phyloP scores from a whole-genome alignment of 2,888 invertebrate species.

The Latheticus oryzae region DNA sequence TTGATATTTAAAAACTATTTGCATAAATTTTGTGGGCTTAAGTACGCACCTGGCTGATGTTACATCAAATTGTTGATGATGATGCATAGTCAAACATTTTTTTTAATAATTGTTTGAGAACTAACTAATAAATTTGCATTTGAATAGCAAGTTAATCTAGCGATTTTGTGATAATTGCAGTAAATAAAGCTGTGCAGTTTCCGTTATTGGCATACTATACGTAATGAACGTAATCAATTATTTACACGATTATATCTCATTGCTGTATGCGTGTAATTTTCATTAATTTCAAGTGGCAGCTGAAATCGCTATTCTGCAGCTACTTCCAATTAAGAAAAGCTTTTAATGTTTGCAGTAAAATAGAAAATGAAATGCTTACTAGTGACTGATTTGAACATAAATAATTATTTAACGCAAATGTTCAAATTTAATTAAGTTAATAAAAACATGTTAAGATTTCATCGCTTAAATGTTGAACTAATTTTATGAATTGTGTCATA shows the following conservation, averaged over 20 bases:
- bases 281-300: slow-evolving; percentile 11
- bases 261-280: slow-evolving; percentile 18
- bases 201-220: slow-evolving; percentile 23
- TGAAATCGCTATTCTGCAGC: slow-evolving; percentile 3
- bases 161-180: slow-evolving; percentile 10
- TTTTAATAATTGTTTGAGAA: slow-evolving; percentile 9
- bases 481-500: slow-evolving; percentile 21
- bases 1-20: slow-evolving; percentile 18
- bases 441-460: no score
- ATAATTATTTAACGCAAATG: no score
- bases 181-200: slow-evolving; percentile 18
- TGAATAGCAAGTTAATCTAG: no score
- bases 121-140: slow-evolving; percentile 7
- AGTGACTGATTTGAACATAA: slow-evolving; percentile 2
- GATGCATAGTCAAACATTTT: slow-evolving; percentile 21
- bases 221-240: slow-evolving; percentile 28
- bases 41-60: slow-evolving; percentile 16
- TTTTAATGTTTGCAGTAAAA: slow-evolving; percentile 2
- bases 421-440: no score
- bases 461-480: slow-evolving; percentile 10
- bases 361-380: neutral
- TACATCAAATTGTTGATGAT: slow-evolving; percentile 34
- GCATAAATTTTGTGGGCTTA: slow-evolving; percentile 24
- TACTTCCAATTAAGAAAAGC: slow-evolving; percentile 13
- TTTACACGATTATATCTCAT: slow-evolving; percentile 21